These are phyloP conservation scores for Nilaparvata lugens DNA, from an alignment of 1,140 invertebrate species.

Conservation along the genomic window DNA sequence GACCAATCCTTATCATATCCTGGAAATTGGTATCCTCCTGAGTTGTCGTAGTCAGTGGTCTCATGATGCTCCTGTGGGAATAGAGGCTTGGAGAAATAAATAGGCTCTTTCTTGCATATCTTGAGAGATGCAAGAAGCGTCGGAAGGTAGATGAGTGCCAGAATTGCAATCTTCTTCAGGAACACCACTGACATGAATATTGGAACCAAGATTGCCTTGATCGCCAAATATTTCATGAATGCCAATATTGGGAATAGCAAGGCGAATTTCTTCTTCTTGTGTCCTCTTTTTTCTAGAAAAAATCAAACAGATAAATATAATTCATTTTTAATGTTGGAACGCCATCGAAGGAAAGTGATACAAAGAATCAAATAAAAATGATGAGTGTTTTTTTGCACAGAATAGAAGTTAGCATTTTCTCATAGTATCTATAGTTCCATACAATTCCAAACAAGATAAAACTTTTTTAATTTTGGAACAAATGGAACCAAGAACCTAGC, in stretches of 20 bases:
- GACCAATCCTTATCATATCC: slow-evolving; percentile 1
- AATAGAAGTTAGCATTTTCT: no score
- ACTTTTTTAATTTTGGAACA: no score
- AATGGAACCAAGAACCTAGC: no score
- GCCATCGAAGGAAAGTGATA: no score
- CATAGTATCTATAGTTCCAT: no score
- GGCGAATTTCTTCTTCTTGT: background rate
- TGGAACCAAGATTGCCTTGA: background rate
- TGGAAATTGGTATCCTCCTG: background rate
- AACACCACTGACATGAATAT: background rate
- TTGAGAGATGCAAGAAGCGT: background rate
- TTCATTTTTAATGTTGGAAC: no score
- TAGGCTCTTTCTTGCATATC: background rate
- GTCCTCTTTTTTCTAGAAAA: background rate
- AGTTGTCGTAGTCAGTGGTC: background rate
- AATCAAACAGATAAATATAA: no score
- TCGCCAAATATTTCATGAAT: background rate
- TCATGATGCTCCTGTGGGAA: background rate
- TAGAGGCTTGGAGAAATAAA: background rate
- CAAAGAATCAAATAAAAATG: no score
- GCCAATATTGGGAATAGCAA: background rate
- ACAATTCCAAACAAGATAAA: no score
- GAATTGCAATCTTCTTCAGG: background rate
- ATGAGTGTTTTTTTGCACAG: no score
- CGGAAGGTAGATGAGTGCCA: background rate